Evolutionary conservation across 2,888 invertebrate species (phyloP).

Genomic region (Drosophila rubida): DNA sequence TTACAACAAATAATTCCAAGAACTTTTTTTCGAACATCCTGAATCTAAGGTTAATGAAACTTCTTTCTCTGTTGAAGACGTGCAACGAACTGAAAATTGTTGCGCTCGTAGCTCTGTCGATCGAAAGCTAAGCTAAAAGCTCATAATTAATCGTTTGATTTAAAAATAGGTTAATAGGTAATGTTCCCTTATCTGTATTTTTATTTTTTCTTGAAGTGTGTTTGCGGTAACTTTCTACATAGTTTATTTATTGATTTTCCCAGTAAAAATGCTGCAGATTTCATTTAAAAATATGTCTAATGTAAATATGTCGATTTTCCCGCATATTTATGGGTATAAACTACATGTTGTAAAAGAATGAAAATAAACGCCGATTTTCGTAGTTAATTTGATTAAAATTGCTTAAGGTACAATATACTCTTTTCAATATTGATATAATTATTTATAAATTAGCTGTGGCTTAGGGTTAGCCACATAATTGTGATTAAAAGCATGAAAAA

Average conservation of each 20-base stretch:
- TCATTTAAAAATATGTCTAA: too few species aligned
- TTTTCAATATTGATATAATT: not conserved
- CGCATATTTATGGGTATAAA: too few species aligned
- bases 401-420: too few species aligned
- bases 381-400: too few species aligned
- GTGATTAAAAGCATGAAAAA: not conserved
- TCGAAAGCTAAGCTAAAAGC: not conserved
- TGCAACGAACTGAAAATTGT: not conserved
- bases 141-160: not conserved
- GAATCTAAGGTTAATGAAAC: not conserved
- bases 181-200: not conserved
- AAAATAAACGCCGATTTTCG: too few species aligned
- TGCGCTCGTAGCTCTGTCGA: not conserved
- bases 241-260: too few species aligned
- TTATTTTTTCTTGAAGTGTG: not conserved
- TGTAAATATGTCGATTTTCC: too few species aligned
- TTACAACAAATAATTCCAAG: slow-evolving; percentile 23
- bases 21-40: slow-evolving; percentile 36
- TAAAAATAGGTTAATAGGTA: not conserved
- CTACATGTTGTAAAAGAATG: too few species aligned
- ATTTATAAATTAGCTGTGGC: not conserved
- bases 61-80: not conserved
- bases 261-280: too few species aligned
- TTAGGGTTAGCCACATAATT: not conserved
- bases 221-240: not conserved